Evolutionary conservation across 2,797 vertebrate species (phyloP).

Genomic region (Lepilemur septentrionalis): DNA sequence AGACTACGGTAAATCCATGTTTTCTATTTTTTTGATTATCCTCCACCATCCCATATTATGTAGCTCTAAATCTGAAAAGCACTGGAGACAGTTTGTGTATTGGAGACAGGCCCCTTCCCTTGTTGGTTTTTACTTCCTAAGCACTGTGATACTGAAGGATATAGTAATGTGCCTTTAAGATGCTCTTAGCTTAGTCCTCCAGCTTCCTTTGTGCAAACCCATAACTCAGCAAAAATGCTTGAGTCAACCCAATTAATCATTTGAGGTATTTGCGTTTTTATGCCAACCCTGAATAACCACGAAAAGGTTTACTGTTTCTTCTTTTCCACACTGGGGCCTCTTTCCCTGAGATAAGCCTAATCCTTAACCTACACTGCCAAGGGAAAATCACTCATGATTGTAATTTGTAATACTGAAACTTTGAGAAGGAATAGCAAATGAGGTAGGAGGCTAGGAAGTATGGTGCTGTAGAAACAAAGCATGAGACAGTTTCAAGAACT

Average conservation of each 20-base stretch:
- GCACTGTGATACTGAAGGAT: neutral
- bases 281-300: neutral
- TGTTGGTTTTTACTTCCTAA: neutral
- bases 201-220: neutral
- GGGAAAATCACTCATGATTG: neutral
- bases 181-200: neutral
- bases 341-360: neutral
- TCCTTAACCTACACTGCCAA: neutral
- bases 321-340: neutral
- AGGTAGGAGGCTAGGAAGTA: neutral
- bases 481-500: neutral
- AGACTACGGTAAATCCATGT: neutral
- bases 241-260: neutral
- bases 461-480: neutral
- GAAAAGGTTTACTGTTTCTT: neutral
- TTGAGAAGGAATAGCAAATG: neutral
- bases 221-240: neutral
- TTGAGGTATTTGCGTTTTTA: neutral
- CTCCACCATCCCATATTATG: neutral
- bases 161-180: neutral
- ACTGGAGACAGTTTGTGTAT: neutral
- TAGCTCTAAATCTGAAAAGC: neutral
- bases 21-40: neutral
- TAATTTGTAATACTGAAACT: neutral
- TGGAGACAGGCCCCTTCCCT: neutral